These are phyloP conservation scores for Tetranychus truncatus DNA, from an alignment of 2,888 invertebrate genomes.

Conservation along the genomic window DNA sequence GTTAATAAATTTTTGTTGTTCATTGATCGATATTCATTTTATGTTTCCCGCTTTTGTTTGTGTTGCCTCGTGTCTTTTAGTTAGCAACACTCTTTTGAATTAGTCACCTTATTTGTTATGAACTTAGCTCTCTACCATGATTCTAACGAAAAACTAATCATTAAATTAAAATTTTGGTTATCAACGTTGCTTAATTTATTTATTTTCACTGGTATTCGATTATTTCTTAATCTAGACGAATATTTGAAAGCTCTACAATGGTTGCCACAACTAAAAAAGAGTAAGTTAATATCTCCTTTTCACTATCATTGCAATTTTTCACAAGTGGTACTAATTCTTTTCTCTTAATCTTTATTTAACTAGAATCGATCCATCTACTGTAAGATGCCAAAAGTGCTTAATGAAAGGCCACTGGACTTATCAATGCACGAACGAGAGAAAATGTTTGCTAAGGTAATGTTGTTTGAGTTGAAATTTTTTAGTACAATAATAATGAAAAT, in stretches of 20 bases:
- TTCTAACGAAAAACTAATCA: too few species aligned
- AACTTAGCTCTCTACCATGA: too few species aligned
- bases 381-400: slow-evolving; percentile 76
- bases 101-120: too few species aligned
- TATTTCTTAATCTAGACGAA: not conserved
- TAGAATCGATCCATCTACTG: slow-evolving; percentile 27
- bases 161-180: too few species aligned
- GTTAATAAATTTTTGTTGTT: too few species aligned
- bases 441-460: slow-evolving; percentile 50
- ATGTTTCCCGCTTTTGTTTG: too few species aligned
- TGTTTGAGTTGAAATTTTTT: too few species aligned
- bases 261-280: not conserved
- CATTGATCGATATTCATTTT: too few species aligned
- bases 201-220: not conserved
- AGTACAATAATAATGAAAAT: too few species aligned
- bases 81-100: too few species aligned
- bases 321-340: not conserved
- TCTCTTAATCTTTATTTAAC: too few species aligned
- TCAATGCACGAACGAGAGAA: slow-evolving; percentile 73
- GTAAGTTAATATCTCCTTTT: not conserved
- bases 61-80: too few species aligned
- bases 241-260: not conserved
- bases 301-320: not conserved
- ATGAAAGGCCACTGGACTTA: slow-evolving; percentile 87
- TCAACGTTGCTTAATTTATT: not conserved